Conservation (phyloP, 2,888 invertebrate species). For the Hecatera dysodea region DNA sequence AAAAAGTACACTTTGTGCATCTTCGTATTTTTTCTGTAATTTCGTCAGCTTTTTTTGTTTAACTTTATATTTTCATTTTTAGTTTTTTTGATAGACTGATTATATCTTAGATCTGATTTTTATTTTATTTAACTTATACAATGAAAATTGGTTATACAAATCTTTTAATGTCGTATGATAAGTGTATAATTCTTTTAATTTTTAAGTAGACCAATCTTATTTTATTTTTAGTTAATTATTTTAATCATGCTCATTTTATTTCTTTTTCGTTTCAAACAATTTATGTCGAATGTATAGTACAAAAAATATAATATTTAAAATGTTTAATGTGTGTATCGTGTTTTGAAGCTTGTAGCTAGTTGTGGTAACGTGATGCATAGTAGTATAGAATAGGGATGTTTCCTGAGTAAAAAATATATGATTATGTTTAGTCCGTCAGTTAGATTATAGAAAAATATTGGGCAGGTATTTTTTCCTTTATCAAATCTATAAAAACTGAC, state of each 20-base stretch:
- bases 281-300: conserved; percentile 14
- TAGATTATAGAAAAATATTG: too few relatives aligned
- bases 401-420: too few relatives aligned
- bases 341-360: not conserved
- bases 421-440: too few relatives aligned
- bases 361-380: not conserved
- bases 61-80: conserved; percentile 32
- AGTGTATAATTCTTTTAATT: conserved; percentile 39
- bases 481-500: too few relatives aligned
- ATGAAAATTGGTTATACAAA: conserved; percentile 15
- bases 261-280: not conserved
- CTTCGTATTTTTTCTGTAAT: conserved; percentile 13
- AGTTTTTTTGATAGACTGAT: conserved; percentile 64
- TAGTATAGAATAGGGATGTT: not conserved
- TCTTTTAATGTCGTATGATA: conserved; percentile 1
- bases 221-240: conserved; percentile 34
- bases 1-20: too few relatives aligned
- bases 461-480: too few relatives aligned
- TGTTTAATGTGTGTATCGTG: not conserved
- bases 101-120: conserved; percentile 59
- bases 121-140: conserved; percentile 29
- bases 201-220: conserved; percentile 69
- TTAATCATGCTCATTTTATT: conserved; percentile 22
- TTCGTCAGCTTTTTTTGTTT: conserved; percentile 7
- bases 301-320: conserved; percentile 18